Evolutionary conservation across 2,797 vertebrate genomes (phyloP), one percentile per base, ranked within the genome.

Genomic region (Alosa sapidissima): DNA sequence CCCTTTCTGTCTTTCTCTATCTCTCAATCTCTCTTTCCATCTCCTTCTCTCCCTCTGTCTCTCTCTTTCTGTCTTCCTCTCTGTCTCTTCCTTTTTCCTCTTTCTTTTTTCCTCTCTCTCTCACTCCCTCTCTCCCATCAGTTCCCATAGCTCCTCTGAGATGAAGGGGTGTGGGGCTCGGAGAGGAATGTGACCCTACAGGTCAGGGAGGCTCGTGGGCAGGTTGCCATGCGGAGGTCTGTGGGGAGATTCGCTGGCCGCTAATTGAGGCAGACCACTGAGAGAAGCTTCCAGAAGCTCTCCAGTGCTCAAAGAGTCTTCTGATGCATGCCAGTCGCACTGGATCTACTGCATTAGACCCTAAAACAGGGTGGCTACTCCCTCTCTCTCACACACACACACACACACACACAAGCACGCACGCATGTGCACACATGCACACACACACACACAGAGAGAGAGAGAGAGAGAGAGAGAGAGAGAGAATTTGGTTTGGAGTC

Each of bases 161-260:
- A 93, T 91, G 89, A 84, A 47, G 84, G 13, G 13, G 62, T 58
- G 49, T 85, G 21, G 75, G 62, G 84, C 90, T 91, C 65, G 83
- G 5, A 90, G 88, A 94, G 91, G 93, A 95, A 93, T 94, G 93
- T 93, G 92, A 93, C 90, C 92, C 89, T 93, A 87, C 91, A 90
- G 91, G 90, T 92, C 91, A 91, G 88, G 87, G 87, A 85, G 83
- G 88, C 86, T 88, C 84, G 75, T 4, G 60, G 87, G 88, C 87
- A 13, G 41, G 5, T 28, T 81, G 88, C 88, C 91, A 89, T 2
- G 19, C 81, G 54, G 84, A 86, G 58, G 65, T 81, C 82, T 81
- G 81, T 13, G 55, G 55, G 55, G 55, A 58, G 55, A 58, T 58
- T n/a, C 3, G 19, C 55, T 21, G 55, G 55, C 55, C 55, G 21